Percentiles rank a stretch among this genome's conserved stretches.
Conservation (phyloP, 1,140 invertebrate genomes). For the Trinorchestia longiramus region DNA sequence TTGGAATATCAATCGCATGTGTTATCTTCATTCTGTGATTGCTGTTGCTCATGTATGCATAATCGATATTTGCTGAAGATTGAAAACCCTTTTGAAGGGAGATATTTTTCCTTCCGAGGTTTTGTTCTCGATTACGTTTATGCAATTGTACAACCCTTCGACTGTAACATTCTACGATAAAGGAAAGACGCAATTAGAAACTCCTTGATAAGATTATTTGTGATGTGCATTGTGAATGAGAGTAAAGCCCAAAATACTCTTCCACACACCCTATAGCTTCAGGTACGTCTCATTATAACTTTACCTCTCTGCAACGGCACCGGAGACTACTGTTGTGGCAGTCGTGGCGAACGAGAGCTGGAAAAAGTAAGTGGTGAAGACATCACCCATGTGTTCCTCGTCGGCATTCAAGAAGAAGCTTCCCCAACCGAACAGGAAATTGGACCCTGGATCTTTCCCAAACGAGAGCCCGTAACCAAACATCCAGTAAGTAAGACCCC, state of each 20-base stretch:
- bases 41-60: not conserved
- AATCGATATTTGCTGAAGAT: not conserved
- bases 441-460: slow-evolving; percentile 76
- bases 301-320: slow-evolving; percentile 70
- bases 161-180: not conserved
- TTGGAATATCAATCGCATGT: not conserved
- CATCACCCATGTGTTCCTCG: slow-evolving; percentile 77
- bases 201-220: no score
- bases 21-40: not conserved
- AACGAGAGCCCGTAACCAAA: slow-evolving; percentile 95
- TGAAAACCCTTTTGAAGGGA: not conserved
- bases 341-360: slow-evolving; percentile 92
- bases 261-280: not conserved
- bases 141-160: not conserved
- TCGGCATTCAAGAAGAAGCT: slow-evolving; percentile 72
- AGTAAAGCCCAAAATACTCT: not conserved
- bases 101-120: not conserved
- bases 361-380: slow-evolving; percentile 86
- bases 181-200: not conserved
- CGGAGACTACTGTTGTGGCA: slow-evolving; percentile 84
- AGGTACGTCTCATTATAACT: not conserved
- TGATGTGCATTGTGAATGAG: not conserved
- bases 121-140: not conserved
- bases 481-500: slow-evolving; percentile 93
- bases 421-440: slow-evolving; percentile 72